phyloP scores from a whole-genome alignment of 2,888 invertebrate genomes.

The Ectropis crepuscularia region DNA sequence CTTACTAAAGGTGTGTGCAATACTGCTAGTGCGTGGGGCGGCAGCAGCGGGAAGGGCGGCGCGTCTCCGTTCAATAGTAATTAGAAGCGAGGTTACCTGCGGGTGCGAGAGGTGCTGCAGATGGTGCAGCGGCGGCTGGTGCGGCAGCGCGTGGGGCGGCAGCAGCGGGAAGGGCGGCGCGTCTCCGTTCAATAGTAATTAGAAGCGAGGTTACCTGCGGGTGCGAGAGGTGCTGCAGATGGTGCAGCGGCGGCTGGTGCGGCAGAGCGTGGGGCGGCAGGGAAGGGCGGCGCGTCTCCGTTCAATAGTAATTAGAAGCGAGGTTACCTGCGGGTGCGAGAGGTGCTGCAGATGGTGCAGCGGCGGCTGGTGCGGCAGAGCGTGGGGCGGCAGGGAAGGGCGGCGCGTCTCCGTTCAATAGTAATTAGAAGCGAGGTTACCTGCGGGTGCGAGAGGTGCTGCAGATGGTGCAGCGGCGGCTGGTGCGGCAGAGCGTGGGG shows the following conservation, averaged over 20 bases:
- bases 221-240: conserved; percentile 75
- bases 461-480: conserved; percentile 72
- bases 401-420: conserved; percentile 74
- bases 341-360: conserved; percentile 77
- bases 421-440: too few relatives aligned
- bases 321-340: conserved; percentile 55
- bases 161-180: too few relatives aligned
- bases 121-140: conserved; percentile 70
- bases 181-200: too few relatives aligned
- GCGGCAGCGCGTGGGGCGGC: conserved; percentile 75
- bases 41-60: conserved; percentile 77
- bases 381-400: conserved; percentile 78
- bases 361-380: conserved; percentile 68
- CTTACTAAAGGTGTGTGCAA: too few relatives aligned
- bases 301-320: too few relatives aligned
- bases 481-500: conserved; percentile 74
- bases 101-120: conserved; percentile 76
- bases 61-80: too few relatives aligned
- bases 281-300: conserved; percentile 74
- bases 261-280: conserved; percentile 75
- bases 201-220: too few relatives aligned
- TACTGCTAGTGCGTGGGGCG: conserved; percentile 75
- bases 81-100: too few relatives aligned
- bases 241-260: conserved; percentile 71
- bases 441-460: conserved; percentile 69